These are phyloP conservation scores for Vulpes vulpes DNA, from an alignment of 2,113 vertebrate genomes.

Conservation along the genomic window DNA sequence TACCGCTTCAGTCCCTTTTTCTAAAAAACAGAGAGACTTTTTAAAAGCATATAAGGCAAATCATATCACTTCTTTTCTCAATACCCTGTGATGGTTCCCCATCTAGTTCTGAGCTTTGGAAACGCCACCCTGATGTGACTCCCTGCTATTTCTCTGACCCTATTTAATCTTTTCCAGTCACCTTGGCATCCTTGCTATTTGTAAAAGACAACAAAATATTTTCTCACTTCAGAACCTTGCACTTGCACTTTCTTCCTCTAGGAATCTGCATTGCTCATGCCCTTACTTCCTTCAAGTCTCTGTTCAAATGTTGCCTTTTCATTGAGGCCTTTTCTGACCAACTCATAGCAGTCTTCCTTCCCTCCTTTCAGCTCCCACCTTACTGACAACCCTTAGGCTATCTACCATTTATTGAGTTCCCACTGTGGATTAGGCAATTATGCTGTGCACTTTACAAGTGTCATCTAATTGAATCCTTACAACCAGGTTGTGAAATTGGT, in stretches of 20 bases:
- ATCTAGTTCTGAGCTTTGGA: background rate
- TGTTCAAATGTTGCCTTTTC: slow-evolving; percentile 27
- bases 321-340: background rate
- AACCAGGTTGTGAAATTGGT: background rate
- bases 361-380: background rate
- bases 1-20: background rate
- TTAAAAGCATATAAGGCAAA: background rate
- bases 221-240: background rate
- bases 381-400: background rate
- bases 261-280: background rate
- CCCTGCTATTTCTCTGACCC: background rate
- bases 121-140: background rate
- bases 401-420: background rate
- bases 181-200: slow-evolving; percentile 8
- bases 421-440: background rate
- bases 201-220: background rate
- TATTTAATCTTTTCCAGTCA: background rate
- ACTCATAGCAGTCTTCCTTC: background rate
- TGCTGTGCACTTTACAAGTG: background rate
- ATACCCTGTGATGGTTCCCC: background rate
- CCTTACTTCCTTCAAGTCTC: background rate
- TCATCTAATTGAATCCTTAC: slow-evolving; percentile 37
- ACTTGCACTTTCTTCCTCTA: background rate
- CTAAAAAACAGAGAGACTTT: background rate
- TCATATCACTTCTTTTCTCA: background rate